Base-by-base conservation (phyloP, 2,888 invertebrate genomes). In the Phalera bucephala region DNA sequence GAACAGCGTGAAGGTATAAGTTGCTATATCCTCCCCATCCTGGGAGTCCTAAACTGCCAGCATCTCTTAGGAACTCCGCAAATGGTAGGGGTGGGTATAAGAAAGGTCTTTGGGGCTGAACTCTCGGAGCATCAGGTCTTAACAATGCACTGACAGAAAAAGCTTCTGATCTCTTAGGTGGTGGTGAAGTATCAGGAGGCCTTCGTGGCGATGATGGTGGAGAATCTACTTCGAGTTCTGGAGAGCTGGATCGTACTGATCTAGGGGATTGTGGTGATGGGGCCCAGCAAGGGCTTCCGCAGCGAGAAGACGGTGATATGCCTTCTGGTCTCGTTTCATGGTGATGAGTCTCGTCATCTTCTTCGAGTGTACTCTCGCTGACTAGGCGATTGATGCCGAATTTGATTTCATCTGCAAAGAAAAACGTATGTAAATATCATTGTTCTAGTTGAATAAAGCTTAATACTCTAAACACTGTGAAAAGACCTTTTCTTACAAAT, bases 301-400 rank as follows among this genome's bases (percentile, higher is more conserved):
- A 90, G 19, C 85, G 84, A 0, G 88, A 90, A 9, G 88, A 85
- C 33, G 91, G 91, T 1, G 88, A 88, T 3, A 80, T 63, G 8
- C 64, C 77, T 38, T 84, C 83, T 19, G 73, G 78, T 67, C 83
- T 72, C 22, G 77, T 70, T 25, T 75, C 73, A 42, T 76, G 72
- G 49, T 89, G 78, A 50, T 83, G 89, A 41, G 79, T 76, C 48
- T 91, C 88, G 53, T 91, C 90, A 59, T 91, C 91, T 49, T 91
- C 91, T 47, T 93, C 93, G 33, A 93, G 93, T 14, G 91, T 91
- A 23, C 92, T 92, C 54, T 92, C 91, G 10, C 91, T 92, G 19
- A 96, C 95, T 56, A 96, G 84, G 42, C 96, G 93, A 76, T 93
- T 95, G 64, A 96, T 94, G 41, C 96, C 95, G 65, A 96, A 96